Evolutionary conservation across 2,888 invertebrate genomes (phyloP).

Genomic region (Andrena bucephala): DNA sequence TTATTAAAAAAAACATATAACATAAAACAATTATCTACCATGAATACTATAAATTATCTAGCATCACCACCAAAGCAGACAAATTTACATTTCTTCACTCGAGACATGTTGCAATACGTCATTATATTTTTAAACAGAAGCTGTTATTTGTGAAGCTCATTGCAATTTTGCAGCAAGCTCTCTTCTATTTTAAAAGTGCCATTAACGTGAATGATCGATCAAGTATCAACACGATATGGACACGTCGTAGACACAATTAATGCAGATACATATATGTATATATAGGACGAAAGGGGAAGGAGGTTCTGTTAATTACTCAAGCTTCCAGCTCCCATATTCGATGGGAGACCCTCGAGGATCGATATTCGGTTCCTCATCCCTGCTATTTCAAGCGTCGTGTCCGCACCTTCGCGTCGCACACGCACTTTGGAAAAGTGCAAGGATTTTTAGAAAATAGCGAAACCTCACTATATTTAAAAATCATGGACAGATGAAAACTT

Average conservation of each 20-base stretch:
- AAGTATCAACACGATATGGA: slow-evolving; percentile 38
- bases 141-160: not conserved
- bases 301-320: slow-evolving; percentile 61
- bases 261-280: slow-evolving; percentile 37
- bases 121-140: not conserved
- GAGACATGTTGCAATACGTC: not conserved
- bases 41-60: too few relatives aligned
- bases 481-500: too few relatives aligned
- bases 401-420: not conserved
- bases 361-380: slow-evolving; percentile 60
- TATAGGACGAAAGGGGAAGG: slow-evolving; percentile 46
- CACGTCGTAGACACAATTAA: slow-evolving; percentile 60
- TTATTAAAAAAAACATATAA: too few relatives aligned
- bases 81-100: not conserved
- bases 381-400: slow-evolving; percentile 29
- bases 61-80: too few relatives aligned
- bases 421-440: not conserved
- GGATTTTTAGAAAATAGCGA: not conserved
- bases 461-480: not conserved
- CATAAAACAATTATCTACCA: too few relatives aligned
- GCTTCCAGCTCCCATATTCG: slow-evolving; percentile 51
- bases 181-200: not conserved
- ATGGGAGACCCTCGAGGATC: slow-evolving; percentile 54
- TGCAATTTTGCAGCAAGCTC: not conserved
- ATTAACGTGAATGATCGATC: slow-evolving; percentile 26